These are phyloP conservation scores for Platorchestia sp. DNA, from an alignment of 1,140 invertebrate species.

Conservation along the genomic window DNA sequence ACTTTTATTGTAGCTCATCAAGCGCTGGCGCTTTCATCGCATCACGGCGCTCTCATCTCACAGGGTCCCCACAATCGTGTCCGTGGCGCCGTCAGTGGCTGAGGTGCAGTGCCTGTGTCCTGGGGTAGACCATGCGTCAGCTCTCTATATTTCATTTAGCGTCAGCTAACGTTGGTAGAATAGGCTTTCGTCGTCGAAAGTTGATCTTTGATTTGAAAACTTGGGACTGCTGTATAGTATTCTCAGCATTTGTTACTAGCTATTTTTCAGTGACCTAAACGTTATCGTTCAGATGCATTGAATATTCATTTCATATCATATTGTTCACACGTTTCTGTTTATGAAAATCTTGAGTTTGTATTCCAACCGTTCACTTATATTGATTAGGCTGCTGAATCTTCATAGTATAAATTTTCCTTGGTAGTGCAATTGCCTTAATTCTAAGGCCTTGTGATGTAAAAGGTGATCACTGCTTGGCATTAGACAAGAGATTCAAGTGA, in stretches of 20 bases:
- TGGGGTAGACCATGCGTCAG: not conserved
- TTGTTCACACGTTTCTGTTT: not conserved
- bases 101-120: not conserved
- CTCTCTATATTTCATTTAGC: not conserved
- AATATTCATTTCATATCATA: not conserved
- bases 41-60: not conserved
- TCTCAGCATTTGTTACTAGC: not conserved
- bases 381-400: not conserved
- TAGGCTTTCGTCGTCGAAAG: no score
- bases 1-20: conserved; percentile 24
- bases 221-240: not conserved
- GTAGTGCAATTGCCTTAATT: not conserved
- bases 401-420: not conserved
- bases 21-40: conserved; percentile 5
- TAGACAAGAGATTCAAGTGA: not conserved
- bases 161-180: not conserved
- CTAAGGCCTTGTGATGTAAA: not conserved
- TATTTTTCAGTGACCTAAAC: not conserved
- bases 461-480: not conserved
- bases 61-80: conserved; percentile 8
- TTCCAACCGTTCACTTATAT: not conserved
- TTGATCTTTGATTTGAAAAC: no score
- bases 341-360: not conserved
- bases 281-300: not conserved
- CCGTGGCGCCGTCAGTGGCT: not conserved